Percentiles rank a stretch among this genome's conserved stretches.
These are phyloP conservation scores for Mormyrops boulengeri DNA, from an alignment of 2,797 vertebrate genomes.

Conservation along the genomic window DNA sequence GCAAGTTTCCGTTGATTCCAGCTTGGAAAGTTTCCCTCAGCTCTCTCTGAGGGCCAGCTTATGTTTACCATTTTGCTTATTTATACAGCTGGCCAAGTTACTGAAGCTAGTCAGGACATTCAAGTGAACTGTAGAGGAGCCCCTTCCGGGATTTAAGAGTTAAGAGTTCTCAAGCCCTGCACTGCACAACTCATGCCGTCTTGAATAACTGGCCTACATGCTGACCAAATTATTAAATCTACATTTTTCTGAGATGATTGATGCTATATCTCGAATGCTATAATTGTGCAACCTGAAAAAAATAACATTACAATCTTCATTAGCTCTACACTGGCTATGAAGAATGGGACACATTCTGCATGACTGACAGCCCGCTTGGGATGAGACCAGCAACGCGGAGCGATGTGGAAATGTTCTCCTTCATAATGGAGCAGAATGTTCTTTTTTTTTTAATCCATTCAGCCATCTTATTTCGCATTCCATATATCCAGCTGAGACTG, in stretches of 20 bases:
- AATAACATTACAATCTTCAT: not conserved
- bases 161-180: not conserved
- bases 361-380: not conserved
- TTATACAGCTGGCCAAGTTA: not conserved
- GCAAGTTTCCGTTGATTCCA: not conserved
- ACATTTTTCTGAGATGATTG: not conserved
- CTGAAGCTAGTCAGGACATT: not conserved
- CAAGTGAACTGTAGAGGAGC: not conserved
- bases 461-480: not conserved
- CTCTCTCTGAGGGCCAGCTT: not conserved
- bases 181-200: not conserved
- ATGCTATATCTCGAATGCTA: not conserved
- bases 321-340: not conserved
- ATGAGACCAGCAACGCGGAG: not conserved
- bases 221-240: not conserved
- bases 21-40: not conserved
- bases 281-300: not conserved
- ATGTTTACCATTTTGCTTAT: conserved; percentile 4
- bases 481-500: not conserved
- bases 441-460: not conserved
- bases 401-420: not conserved
- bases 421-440: not conserved
- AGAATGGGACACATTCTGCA: not conserved
- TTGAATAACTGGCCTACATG: not conserved
- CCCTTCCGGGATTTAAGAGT: not conserved